Evolutionary conservation across 92 coral and sea anemone species (phyloP).

Genomic region (Plumapathes pennacea): DNA sequence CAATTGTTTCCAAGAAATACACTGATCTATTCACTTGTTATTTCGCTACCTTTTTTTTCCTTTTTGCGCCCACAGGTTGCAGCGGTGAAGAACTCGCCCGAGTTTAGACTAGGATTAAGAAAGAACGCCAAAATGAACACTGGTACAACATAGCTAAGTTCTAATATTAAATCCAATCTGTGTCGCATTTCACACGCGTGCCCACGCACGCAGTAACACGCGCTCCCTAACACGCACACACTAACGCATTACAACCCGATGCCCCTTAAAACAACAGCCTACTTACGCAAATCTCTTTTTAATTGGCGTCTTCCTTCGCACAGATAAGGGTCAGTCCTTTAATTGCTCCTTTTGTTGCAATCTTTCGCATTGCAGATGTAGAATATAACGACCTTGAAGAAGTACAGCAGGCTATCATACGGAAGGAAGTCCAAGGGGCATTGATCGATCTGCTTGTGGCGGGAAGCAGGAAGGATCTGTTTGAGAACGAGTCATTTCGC

Average conservation of each 20-base stretch:
- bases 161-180: neutral
- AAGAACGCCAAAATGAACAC: constrained; percentile 60
- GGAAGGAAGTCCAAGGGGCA: constrained; percentile 57
- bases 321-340: too few species aligned
- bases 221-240: too few species aligned
- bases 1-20: too few species aligned
- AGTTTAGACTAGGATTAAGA: constrained; percentile 69
- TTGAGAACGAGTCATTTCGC: constrained; percentile 51
- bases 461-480: constrained; percentile 64
- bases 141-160: constrained; percentile 20
- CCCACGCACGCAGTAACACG: too few species aligned
- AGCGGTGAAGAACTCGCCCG: constrained; percentile 72
- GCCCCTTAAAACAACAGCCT: too few species aligned
- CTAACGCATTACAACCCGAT: too few species aligned
- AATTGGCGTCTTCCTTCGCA: too few species aligned
- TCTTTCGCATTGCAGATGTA: constrained; percentile 27
- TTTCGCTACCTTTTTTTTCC: neutral
- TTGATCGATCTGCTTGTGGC: constrained; percentile 64
- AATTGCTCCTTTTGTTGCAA: too few species aligned
- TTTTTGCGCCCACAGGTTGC: constrained; percentile 50
- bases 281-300: too few species aligned
- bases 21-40: neutral
- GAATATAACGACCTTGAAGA: constrained; percentile 66
- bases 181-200: neutral
- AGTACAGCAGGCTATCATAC: constrained; percentile 52